These are phyloP conservation scores for Rachycentron canadum DNA, from an alignment of 2,797 vertebrate genomes.

Conservation along the genomic window DNA sequence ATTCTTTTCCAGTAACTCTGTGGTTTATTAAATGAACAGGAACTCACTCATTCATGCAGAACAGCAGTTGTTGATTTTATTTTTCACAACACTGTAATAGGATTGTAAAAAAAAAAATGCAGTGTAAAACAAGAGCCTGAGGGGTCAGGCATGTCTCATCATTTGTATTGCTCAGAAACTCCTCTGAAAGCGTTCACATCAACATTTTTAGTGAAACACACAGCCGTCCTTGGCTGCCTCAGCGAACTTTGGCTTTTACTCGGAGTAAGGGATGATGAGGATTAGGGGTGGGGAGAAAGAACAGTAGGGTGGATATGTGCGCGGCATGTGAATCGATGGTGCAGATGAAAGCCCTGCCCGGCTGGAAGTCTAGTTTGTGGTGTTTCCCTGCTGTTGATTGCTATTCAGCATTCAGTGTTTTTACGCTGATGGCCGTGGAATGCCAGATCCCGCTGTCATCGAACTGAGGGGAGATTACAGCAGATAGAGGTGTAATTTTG, in stretches of 20 bases:
- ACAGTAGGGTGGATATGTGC: constrained; percentile 53
- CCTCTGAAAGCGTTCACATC: constrained; percentile 52
- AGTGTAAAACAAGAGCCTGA: constrained; percentile 12
- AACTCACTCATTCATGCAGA: constrained; percentile 24
- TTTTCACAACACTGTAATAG: constrained; percentile 26
- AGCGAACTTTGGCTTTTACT: constrained; percentile 65
- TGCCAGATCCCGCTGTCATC: constrained; percentile 43
- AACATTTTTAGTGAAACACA: constrained; percentile 68
- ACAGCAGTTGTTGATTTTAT: constrained; percentile 25
- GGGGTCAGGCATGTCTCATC: constrained; percentile 28
- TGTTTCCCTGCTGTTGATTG: constrained; percentile 54
- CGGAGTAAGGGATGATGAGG: constrained; percentile 61
- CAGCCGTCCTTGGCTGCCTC: constrained; percentile 49
- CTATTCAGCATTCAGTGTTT: constrained; percentile 48
- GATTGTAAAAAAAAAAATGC: constrained; percentile 1
- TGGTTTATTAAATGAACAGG: constrained; percentile 42
- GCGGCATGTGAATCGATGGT: constrained; percentile 54
- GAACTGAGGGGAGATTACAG: constrained; percentile 52
- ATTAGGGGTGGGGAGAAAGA: constrained; percentile 55
- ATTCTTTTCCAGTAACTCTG: constrained; percentile 46
- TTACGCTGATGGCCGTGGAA: constrained; percentile 50
- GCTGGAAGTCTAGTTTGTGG: constrained; percentile 39
- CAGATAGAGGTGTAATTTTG: constrained; percentile 62
- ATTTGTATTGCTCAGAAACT: constrained; percentile 32
- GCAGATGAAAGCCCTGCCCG: constrained; percentile 50